A percentile compares a stretch with the other conserved stretches of the same genome.
phyloP scores from a whole-genome alignment of 2,113 vertebrate genomes.

The Mormyrus iriodes region DNA sequence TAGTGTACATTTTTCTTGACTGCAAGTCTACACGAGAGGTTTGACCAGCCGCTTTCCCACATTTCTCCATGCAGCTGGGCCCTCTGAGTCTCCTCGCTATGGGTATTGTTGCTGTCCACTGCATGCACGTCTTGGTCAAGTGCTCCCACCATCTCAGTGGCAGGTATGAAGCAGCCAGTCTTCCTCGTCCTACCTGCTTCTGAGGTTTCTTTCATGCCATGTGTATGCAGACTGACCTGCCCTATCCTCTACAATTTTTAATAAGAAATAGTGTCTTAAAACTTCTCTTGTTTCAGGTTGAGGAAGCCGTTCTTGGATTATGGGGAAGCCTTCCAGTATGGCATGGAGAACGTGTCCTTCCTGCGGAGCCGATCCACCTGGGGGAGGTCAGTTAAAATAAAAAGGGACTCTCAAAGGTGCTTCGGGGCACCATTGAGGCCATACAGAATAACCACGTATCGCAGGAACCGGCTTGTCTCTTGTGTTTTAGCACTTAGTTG shows the following conservation, averaged over 20 bases:
- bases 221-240: not conserved
- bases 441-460: not conserved
- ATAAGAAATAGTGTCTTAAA: not conserved
- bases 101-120: constrained; percentile 84
- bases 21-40: not conserved
- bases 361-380: constrained; percentile 71
- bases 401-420: not conserved
- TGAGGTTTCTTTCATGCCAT: not conserved
- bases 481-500: not conserved
- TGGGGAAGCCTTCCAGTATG: constrained; percentile 72
- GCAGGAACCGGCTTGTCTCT: not conserved
- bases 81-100: constrained; percentile 83
- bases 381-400: constrained; percentile 78
- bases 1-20: not conserved
- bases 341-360: constrained; percentile 76
- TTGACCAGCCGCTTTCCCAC: not conserved
- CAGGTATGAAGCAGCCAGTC: constrained; percentile 65
- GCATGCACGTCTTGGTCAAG: constrained; percentile 86
- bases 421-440: not conserved
- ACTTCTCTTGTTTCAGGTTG: constrained; percentile 52
- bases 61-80: constrained; percentile 65
- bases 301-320: constrained; percentile 81
- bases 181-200: not conserved
- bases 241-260: not conserved
- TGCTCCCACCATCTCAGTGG: constrained; percentile 83